A percentile compares a stretch with the other conserved stretches of the same genome.
Evolutionary conservation across 35 echinoderm and acorn worm genomes (phyloP).

Genomic region (Amphiura filiformis): DNA sequence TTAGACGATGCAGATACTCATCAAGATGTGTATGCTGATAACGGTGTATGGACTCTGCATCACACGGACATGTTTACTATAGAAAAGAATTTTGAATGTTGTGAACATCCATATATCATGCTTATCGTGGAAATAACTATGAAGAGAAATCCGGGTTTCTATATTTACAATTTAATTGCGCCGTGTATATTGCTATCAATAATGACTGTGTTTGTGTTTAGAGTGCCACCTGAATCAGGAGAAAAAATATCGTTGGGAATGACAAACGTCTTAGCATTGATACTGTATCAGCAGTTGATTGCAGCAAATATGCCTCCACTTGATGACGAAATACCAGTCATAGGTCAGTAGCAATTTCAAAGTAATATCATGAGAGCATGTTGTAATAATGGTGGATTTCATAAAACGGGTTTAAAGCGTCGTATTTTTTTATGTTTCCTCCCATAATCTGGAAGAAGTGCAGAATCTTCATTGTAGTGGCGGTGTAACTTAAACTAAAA

Average conservation of each 20-base stretch:
- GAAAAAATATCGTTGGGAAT: slow-evolving; percentile 56
- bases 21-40: not conserved
- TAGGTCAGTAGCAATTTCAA: too few species aligned
- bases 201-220: slow-evolving; percentile 8
- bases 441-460: too few species aligned
- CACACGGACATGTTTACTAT: not conserved
- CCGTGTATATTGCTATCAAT: slow-evolving; percentile 13
- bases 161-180: slow-evolving; percentile 15
- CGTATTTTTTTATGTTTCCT: too few species aligned
- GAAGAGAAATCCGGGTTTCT: slow-evolving; percentile 12
- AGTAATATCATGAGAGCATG: too few species aligned
- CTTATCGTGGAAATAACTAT: not conserved
- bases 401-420: too few species aligned
- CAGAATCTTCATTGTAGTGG: too few species aligned
- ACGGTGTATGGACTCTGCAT: slow-evolving; percentile 13
- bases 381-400: too few species aligned
- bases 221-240: slow-evolving; percentile 48
- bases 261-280: slow-evolving; percentile 49
- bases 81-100: not conserved
- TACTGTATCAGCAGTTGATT: slow-evolving; percentile 61
- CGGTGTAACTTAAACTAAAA: too few species aligned
- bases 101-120: not conserved
- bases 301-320: slow-evolving; percentile 42
- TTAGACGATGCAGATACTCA: not conserved
- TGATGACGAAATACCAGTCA: slow-evolving; percentile 39